Evolutionary conservation across 1,140 invertebrate species (phyloP).

Genomic region (Drosophila ogumai): DNA sequence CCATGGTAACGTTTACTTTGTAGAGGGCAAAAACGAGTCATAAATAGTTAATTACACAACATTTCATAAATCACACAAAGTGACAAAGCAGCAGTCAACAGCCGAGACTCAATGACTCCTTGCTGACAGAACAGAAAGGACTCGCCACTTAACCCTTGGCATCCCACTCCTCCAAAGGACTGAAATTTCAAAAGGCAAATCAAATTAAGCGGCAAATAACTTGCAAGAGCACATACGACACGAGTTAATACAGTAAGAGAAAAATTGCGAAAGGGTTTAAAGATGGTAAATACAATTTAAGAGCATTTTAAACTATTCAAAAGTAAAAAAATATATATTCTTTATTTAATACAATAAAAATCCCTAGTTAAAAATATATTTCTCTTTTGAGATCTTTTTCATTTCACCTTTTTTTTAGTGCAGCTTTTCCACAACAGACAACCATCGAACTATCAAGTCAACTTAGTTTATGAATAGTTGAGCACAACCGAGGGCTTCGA

Average conservation of each 20-base stretch:
- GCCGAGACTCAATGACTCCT: conserved; percentile 41
- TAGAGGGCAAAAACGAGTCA: conserved; percentile 46
- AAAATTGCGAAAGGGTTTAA: not conserved
- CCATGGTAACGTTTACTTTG: conserved; percentile 58
- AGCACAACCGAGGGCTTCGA: conserved; percentile 42
- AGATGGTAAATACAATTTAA: no score
- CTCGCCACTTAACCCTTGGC: conserved; percentile 30
- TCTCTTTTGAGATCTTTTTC: no score
- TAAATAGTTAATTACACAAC: conserved; percentile 80
- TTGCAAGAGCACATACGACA: conserved; percentile 73
- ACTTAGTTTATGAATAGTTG: conserved; percentile 73
- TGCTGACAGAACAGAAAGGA: conserved; percentile 33
- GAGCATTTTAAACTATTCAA: not conserved
- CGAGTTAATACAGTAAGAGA: conserved; percentile 32
- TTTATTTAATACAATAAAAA: no score
- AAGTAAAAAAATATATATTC: not conserved
- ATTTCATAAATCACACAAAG: conserved; percentile 80
- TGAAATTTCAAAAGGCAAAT: conserved; percentile 76
- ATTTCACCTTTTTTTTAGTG: not conserved
- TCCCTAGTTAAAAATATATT: no score
- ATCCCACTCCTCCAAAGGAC: conserved; percentile 18
- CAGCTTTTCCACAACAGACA: conserved; percentile 3
- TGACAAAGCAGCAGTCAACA: conserved; percentile 59
- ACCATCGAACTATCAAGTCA: conserved; percentile 67
- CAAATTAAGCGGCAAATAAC: conserved; percentile 82